These are phyloP conservation scores for Pseudolaguvia tuberculata DNA, from an alignment of 2,113 vertebrate species.

Conservation along the genomic window DNA sequence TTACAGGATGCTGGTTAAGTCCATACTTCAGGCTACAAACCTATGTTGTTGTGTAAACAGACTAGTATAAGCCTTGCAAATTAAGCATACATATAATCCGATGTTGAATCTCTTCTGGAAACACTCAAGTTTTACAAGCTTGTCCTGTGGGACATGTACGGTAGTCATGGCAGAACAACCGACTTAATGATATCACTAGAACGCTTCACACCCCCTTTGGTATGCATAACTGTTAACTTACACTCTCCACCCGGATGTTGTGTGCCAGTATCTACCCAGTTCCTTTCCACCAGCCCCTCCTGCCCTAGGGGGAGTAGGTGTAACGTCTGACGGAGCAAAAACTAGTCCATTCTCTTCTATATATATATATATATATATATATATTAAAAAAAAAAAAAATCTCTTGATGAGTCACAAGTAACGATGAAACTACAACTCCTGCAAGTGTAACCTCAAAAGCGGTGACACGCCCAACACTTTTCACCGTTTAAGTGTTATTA, in stretches of 20 bases:
- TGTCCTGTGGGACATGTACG: conserved; percentile 36
- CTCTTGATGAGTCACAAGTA: conserved; percentile 42
- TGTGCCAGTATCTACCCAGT: conserved; percentile 29
- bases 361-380: too few species aligned
- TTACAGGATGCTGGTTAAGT: conserved; percentile 35
- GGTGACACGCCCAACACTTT: conserved; percentile 13
- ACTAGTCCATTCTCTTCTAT: conserved; percentile 28
- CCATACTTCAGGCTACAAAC: conserved; percentile 44
- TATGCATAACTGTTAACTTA: conserved; percentile 25
- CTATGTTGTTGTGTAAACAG: conserved; percentile 63
- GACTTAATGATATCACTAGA: conserved; percentile 32
- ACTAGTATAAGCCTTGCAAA: conserved; percentile 41
- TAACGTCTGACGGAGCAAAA: conserved; percentile 14
- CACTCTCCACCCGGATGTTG: conserved; percentile 9
- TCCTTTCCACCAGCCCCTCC: conserved; percentile 30
- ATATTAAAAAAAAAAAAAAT: conserved; percentile 17
- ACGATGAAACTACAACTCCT: conserved; percentile 31
- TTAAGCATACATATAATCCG: conserved; percentile 29
- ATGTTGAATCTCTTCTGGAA: conserved; percentile 35
- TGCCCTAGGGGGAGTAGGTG: conserved; percentile 33
- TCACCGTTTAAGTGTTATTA: background rate
- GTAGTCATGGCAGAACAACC: conserved; percentile 41
- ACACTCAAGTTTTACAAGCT: conserved; percentile 43
- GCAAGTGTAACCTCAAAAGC: conserved; percentile 25
- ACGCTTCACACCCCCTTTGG: conserved; percentile 30